Evolutionary conservation across 2,797 vertebrate species (phyloP), one percentile per base, ranked within the genome.

Genomic region (Cuniculus paca): DNA sequence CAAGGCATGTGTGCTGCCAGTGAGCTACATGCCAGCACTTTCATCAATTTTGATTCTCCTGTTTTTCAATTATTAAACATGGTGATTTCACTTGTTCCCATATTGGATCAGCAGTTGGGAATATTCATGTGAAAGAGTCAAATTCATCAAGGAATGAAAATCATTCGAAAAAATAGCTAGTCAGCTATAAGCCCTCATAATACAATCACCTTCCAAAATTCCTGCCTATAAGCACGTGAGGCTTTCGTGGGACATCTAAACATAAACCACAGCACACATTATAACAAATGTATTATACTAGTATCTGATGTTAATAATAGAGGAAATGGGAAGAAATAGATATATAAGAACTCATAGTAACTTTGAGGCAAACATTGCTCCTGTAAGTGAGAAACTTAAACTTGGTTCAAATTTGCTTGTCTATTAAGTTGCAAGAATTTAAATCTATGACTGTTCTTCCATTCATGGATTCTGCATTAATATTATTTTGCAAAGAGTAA

Each of bases 291-390:
- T 63, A 45, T 5, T 48, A 60, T 56, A 5, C 50, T 58, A 89
- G 91, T 52, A 63, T 34, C 26, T 77, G 42, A 63, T 52, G 2
- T 50, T 48, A 89, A 92, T 52, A 63, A 72, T 11, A 63, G 31
- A 20, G 24, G 39, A 26, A 86, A 24, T 39, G 17, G 4, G 11
- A 34, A 60, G 22, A 11, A 2, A 14, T 77, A 16, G 20, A 5
- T 39, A 42, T 52, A 78, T 50, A 61, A 39, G 11, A 93, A 72
- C 11, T 24, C 24, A 65, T 5, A 84, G n/a, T 92, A 72, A 50
- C 58, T 86, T 85, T 84, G 61, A 92, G 58, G 24, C 61, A 83
- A 90, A 91, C 83, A 65, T 65, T 54, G 58, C 80, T 92, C 19
- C 50, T 90, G 2, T 58, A 78, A 78, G 17, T 80, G 48, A 74